phyloP scores from a whole-genome alignment of 2,113 vertebrate genomes.

The Pyrgilauda ruficollis region DNA sequence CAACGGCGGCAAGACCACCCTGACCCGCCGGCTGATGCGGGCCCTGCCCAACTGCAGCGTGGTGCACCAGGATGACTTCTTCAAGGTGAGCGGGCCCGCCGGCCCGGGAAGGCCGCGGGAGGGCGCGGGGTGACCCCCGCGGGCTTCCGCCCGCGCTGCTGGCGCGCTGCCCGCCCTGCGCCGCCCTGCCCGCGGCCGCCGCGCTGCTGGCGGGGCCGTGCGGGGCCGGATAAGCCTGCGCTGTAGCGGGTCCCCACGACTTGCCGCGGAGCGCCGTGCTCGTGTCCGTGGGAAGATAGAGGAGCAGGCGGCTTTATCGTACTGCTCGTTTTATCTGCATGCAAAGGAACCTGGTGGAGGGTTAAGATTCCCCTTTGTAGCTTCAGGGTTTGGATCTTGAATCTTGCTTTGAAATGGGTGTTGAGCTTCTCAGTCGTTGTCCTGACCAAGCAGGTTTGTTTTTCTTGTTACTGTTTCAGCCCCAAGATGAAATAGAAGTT shows the following conservation, averaged over 20 bases:
- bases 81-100: slow-evolving; percentile 81
- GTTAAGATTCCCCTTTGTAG: background rate
- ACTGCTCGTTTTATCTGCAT: background rate
- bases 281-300: background rate
- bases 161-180: background rate
- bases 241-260: fast-evolving
- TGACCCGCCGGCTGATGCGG: slow-evolving; percentile 79
- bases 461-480: slow-evolving; percentile 86
- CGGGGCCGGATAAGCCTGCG: background rate
- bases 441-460: background rate
- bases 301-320: background rate
- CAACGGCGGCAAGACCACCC: slow-evolving; percentile 93
- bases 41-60: slow-evolving; percentile 91
- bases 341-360: background rate
- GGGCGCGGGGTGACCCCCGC: background rate
- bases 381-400: background rate
- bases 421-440: background rate
- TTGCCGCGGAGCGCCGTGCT: background rate
- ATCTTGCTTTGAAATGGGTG: background rate
- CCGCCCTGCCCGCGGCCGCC: background rate
- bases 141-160: background rate
- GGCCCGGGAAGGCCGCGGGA: background rate
- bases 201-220: background rate
- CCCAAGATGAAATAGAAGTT: slow-evolving; percentile 94
- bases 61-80: slow-evolving; percentile 94